A percentile compares a stretch with the other conserved stretches of the same genome.
phyloP scores from a whole-genome alignment of 2,888 invertebrate genomes.

The Trypoxylon attenuatum region DNA sequence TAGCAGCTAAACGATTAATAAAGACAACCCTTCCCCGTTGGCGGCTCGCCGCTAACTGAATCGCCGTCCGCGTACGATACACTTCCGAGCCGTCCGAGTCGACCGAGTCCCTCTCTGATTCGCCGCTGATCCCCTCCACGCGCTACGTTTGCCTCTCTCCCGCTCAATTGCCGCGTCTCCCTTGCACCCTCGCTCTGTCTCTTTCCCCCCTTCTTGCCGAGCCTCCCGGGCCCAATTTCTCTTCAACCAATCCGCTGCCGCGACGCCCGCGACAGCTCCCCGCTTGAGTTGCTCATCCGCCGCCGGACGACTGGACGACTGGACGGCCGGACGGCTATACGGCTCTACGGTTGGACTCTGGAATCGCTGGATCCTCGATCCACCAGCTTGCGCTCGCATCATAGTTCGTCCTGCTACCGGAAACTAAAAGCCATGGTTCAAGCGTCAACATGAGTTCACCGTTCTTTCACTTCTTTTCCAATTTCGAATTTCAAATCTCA shows the following conservation, averaged over 20 bases:
- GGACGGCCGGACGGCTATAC: no score
- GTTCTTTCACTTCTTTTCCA: no score
- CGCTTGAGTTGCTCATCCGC: no score
- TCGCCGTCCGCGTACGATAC: slow-evolving; percentile 58
- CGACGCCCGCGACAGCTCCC: no score
- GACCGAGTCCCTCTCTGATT: slow-evolving; percentile 59
- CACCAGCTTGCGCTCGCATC: no score
- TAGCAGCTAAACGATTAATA: slow-evolving; percentile 17
- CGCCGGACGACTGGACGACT: no score
- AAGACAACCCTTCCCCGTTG: slow-evolving; percentile 52
- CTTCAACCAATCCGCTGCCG: slow-evolving; percentile 47
- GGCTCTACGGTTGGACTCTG: slow-evolving; percentile 25
- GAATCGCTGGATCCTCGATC: slow-evolving; percentile 44
- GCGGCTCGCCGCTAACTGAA: slow-evolving; percentile 73
- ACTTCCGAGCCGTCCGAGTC: slow-evolving; percentile 62
- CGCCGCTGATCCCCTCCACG: slow-evolving; percentile 37
- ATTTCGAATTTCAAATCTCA: no score
- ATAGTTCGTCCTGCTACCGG: slow-evolving; percentile 40
- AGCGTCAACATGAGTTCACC: no score
- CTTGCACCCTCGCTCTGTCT: slow-evolving; percentile 16
- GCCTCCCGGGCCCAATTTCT: slow-evolving; percentile 32
- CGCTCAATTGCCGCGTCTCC: slow-evolving; percentile 29
- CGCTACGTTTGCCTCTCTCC: slow-evolving; percentile 15
- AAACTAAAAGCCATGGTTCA: no score
- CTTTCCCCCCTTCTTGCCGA: slow-evolving; percentile 5